Evolutionary conservation across 2,113 vertebrate species (phyloP).

Genomic region (Gila orcuttii): DNA sequence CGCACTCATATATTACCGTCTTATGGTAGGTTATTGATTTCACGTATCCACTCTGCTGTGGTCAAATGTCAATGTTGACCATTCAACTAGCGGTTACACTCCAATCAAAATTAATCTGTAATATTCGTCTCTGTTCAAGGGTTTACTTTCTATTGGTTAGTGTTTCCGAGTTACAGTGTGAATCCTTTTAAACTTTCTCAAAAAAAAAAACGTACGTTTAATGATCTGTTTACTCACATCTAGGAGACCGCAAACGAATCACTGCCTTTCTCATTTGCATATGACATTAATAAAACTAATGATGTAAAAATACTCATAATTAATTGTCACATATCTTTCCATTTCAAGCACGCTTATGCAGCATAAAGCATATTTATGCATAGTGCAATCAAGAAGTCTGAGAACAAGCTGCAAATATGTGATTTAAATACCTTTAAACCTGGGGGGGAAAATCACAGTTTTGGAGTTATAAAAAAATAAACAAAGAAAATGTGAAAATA

Average conservation of each 20-base stretch:
- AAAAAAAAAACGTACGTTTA: constrained; percentile 50
- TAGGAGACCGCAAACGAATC: constrained; percentile 57
- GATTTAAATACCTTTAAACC: background rate
- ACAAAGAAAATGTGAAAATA: background rate
- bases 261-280: constrained; percentile 62
- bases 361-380: constrained; percentile 57
- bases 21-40: constrained; percentile 3
- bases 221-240: constrained; percentile 70
- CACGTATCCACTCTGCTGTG: background rate
- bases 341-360: constrained; percentile 58
- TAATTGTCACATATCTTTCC: constrained; percentile 68
- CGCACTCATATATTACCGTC: background rate
- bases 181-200: constrained; percentile 26
- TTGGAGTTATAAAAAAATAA: background rate
- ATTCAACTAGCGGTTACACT: background rate
- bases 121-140: background rate
- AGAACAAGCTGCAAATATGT: background rate
- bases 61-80: constrained; percentile 26
- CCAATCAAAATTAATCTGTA: background rate
- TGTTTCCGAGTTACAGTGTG: background rate
- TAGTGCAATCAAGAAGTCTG: background rate
- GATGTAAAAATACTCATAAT: constrained; percentile 74
- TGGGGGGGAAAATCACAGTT: background rate
- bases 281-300: constrained; percentile 74
- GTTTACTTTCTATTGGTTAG: background rate